phyloP scores from a whole-genome alignment of 2,888 invertebrate species.

The Sacculina carcini region DNA sequence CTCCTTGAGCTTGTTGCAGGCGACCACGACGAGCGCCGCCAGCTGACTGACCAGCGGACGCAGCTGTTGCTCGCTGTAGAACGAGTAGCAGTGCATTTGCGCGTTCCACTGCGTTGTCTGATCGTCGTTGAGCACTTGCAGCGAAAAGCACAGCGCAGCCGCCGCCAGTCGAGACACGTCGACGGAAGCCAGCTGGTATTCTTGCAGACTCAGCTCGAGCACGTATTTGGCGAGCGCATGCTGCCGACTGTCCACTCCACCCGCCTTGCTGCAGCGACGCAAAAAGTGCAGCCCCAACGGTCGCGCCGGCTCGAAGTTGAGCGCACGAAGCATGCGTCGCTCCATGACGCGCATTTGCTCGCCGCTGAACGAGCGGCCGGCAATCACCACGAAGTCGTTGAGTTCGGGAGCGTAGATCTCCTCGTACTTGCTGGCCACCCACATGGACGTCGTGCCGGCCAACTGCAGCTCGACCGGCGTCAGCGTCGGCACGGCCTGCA shows the following conservation, averaged over 20 bases:
- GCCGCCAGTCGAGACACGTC: slow-evolving; percentile 61
- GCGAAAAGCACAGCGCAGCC: slow-evolving; percentile 46
- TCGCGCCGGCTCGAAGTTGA: slow-evolving; percentile 55
- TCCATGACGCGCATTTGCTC: slow-evolving; percentile 59
- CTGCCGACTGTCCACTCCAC: slow-evolving; percentile 23
- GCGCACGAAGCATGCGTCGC: slow-evolving; percentile 38
- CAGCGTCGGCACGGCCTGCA: slow-evolving; percentile 35
- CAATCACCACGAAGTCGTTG: slow-evolving; percentile 65
- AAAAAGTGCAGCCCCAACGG: slow-evolving; percentile 73
- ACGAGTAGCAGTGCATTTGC: slow-evolving; percentile 46
- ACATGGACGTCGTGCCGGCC: slow-evolving; percentile 65
- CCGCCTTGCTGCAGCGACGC: slow-evolving; percentile 22
- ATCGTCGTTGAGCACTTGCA: slow-evolving; percentile 24
- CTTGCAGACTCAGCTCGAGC: slow-evolving; percentile 52
- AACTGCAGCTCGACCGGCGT: slow-evolving; percentile 48
- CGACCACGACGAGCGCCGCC: slow-evolving; percentile 37
- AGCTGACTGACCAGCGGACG: slow-evolving; percentile 37
- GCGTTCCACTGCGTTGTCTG: slow-evolving; percentile 19
- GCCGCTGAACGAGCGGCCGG: slow-evolving; percentile 58
- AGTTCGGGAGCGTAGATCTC: slow-evolving; percentile 72
- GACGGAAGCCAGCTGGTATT: slow-evolving; percentile 45
- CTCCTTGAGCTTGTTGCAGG: slow-evolving; percentile 15
- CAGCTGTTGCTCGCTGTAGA: slow-evolving; percentile 39
- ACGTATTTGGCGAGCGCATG: slow-evolving; percentile 74
- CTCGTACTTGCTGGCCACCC: slow-evolving; percentile 80